A percentile compares a stretch with the other conserved stretches of the same genome.
These are phyloP conservation scores for Alfaro cultratus DNA, from an alignment of 2,797 vertebrate genomes.

Conservation along the genomic window DNA sequence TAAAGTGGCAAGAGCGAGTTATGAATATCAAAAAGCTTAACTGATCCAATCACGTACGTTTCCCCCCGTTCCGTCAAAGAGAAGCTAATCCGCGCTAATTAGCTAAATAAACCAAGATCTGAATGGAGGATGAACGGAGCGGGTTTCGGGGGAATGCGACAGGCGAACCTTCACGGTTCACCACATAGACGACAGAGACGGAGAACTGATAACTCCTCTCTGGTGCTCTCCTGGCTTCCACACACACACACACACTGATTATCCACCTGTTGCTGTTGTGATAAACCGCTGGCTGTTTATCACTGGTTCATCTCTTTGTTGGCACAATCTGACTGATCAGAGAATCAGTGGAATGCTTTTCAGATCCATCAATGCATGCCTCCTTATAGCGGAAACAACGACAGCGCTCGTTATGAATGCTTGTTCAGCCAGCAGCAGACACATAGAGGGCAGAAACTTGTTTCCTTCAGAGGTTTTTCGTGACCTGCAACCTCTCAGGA, in stretches of 20 bases:
- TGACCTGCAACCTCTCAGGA: background rate
- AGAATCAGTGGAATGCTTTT: background rate
- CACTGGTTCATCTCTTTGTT: background rate
- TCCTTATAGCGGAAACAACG: background rate
- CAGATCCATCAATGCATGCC: background rate
- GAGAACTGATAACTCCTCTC: constrained; percentile 43
- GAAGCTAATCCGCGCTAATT: constrained; percentile 46
- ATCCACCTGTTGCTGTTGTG: constrained; percentile 28
- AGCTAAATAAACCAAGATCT: constrained; percentile 47
- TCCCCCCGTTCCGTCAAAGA: constrained; percentile 23
- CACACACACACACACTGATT: constrained; percentile 13
- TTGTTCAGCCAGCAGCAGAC: background rate
- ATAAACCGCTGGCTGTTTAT: constrained; percentile 4
- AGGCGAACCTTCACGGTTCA: constrained; percentile 43
- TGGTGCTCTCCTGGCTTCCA: constrained; percentile 38
- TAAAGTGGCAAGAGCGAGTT: constrained; percentile 16
- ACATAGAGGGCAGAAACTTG: background rate
- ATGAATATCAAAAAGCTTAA: constrained; percentile 57
- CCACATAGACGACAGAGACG: constrained; percentile 21
- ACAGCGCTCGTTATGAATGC: background rate
- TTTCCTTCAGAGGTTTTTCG: background rate
- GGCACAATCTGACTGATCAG: background rate
- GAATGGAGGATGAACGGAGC: constrained; percentile 19
- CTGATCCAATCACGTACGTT: constrained; percentile 29
- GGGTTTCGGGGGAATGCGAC: constrained; percentile 32